Conservation (phyloP, 2,797 vertebrate genomes). For the Onychomys leucogaster region DNA sequence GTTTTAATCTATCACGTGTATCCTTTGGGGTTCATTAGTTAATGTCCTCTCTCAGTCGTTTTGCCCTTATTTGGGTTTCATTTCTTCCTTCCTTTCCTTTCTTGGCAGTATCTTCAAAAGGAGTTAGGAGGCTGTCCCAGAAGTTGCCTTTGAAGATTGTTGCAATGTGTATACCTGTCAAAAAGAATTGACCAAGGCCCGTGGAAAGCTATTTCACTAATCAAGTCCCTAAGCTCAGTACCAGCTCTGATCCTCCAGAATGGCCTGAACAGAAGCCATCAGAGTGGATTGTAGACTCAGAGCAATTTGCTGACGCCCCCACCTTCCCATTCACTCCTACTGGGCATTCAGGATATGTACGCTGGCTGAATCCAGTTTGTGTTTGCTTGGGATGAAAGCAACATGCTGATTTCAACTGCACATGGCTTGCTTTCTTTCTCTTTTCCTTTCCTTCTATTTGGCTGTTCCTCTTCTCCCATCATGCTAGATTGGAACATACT, state of each 20-base stretch:
- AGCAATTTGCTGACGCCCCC: background rate
- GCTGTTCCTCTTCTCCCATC: background rate
- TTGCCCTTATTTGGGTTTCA: conserved; percentile 54
- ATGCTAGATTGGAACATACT: conserved; percentile 18
- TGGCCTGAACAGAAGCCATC: conserved; percentile 44
- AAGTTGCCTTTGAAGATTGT: conserved; percentile 62
- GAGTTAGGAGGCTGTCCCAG: conserved; percentile 30
- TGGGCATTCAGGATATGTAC: conserved; percentile 8
- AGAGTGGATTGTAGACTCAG: conserved; percentile 49
- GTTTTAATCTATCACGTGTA: background rate
- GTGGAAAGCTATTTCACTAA: conserved; percentile 52
- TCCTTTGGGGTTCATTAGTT: background rate
- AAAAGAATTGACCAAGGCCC: background rate
- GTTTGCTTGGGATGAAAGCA: conserved; percentile 33
- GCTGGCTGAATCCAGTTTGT: conserved; percentile 53
- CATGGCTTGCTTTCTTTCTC: background rate
- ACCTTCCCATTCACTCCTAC: background rate
- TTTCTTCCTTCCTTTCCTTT: conserved; percentile 51
- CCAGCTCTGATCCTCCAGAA: conserved; percentile 21
- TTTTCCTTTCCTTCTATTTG: background rate
- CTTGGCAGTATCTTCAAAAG: conserved; percentile 66
- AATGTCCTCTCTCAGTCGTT: conserved; percentile 12
- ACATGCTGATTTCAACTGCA: background rate
- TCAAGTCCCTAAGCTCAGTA: background rate
- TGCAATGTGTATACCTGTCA: conserved; percentile 57